These are phyloP conservation scores for Myripristis murdjan DNA, from an alignment of 2,797 vertebrate genomes.

Conservation along the genomic window DNA sequence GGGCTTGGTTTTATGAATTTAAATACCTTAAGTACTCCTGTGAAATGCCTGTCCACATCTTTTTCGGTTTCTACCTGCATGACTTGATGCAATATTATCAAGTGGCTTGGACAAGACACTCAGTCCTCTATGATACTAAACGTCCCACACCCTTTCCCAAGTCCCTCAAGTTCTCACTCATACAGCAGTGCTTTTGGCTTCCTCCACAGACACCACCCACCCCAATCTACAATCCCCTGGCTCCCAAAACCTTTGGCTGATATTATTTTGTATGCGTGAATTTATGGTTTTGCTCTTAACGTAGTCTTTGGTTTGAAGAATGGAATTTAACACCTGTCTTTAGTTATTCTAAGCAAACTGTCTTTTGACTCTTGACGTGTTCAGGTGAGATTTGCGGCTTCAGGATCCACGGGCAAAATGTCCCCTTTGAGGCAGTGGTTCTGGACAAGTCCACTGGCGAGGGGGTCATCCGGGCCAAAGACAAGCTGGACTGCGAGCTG, in stretches of 20 bases:
- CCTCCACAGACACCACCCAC: slow-evolving; percentile 89
- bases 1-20: slow-evolving; percentile 74
- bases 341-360: slow-evolving; percentile 57
- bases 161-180: slow-evolving; percentile 85
- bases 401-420: slow-evolving; percentile 97
- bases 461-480: slow-evolving; percentile 93
- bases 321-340: not conserved
- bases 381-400: slow-evolving; percentile 99
- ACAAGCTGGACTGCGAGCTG: slow-evolving; percentile 96
- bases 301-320: slow-evolving; percentile 48
- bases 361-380: slow-evolving; percentile 75
- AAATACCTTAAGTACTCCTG: slow-evolving; percentile 91
- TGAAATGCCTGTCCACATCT: slow-evolving; percentile 97
- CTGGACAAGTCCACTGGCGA: slow-evolving; percentile 98
- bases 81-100: slow-evolving; percentile 96
- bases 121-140: slow-evolving; percentile 88
- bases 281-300: slow-evolving; percentile 62
- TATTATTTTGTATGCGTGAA: slow-evolving; percentile 81
- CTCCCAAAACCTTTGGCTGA: slow-evolving; percentile 89
- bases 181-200: slow-evolving; percentile 91
- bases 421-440: slow-evolving; percentile 97
- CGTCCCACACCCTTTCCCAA: slow-evolving; percentile 68
- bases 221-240: slow-evolving; percentile 90
- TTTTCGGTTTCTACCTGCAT: slow-evolving; percentile 96
- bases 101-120: slow-evolving; percentile 95